Evolutionary conservation across 2,113 vertebrate genomes (phyloP), one percentile per base, ranked within the genome.

Genomic region (Ammodytes dubius): DNA sequence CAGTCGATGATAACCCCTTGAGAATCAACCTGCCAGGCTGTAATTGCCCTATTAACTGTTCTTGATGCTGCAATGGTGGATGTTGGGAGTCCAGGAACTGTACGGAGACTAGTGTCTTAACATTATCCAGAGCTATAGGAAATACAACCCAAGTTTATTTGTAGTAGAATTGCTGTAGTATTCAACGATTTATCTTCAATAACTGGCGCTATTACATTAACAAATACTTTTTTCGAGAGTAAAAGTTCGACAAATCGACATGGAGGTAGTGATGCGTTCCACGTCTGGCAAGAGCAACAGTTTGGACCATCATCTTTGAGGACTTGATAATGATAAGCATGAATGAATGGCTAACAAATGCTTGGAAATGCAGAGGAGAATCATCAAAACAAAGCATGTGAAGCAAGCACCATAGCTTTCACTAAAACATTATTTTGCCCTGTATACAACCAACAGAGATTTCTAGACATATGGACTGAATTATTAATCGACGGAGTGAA

Each of bases 41-140:
- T 87, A 88, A 88, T 73, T 80, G 53, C 80, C 77, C 87, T 69
- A 78, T 83, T 69, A 82, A 50, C 64, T 74, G 49, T 69, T 70
- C 35, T 63, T 19, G 27, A 66, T 70, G 72, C 35, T 56, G 35
- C 58, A 0, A 59, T 35, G 71, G 27, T 54, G 47, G 74, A 59
- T 9, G 53, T 42, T 11, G 11, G 53, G 50, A 69, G 14, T 42
- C 50, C 52, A 54, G 66, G 1, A 40, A 11, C n/a, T 45, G 35
- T 27, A 27, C 6, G 77, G 50, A 27, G 35, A n/a, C n/a, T n/a
- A 81, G 58, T 61, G 17, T 45, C 17, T 74, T n/a, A 3, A 56
- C 46, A 45, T 70, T 46, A 50, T 66, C 54, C n/a, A 71, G 35
- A 35, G 43, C 39, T 63, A 35, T 63, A 47, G n/a, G 17, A 57